These are phyloP conservation scores for Perca fluviatilis DNA, from an alignment of 2,113 vertebrate species.

Conservation along the genomic window DNA sequence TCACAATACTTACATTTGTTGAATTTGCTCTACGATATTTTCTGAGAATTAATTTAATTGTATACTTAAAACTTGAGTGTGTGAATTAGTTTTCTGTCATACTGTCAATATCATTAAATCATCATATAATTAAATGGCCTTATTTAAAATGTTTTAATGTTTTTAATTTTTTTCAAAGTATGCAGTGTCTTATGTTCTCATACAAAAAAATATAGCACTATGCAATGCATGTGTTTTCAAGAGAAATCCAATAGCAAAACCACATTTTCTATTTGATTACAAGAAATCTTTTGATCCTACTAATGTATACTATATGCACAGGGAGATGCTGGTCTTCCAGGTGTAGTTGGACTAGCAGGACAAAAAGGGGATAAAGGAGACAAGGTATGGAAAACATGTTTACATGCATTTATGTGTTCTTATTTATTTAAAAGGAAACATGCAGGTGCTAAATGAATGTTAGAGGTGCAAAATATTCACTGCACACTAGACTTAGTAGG, in stretches of 20 bases:
- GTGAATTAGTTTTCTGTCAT: no score
- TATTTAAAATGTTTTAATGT: no score
- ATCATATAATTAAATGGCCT: no score
- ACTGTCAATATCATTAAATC: not conserved
- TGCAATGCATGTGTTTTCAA: not conserved
- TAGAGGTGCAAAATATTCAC: conserved; percentile 7
- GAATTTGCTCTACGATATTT: not conserved
- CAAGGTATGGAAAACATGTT: conserved; percentile 72
- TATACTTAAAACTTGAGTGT: no score
- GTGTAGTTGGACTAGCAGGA: conserved; percentile 84
- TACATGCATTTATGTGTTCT: not conserved
- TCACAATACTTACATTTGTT: not conserved
- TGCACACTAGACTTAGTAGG: not conserved
- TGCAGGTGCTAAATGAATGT: not conserved
- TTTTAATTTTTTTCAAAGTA: not conserved
- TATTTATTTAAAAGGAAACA: not conserved
- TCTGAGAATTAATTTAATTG: not conserved
- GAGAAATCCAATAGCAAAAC: not conserved
- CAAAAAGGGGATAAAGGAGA: conserved; percentile 88
- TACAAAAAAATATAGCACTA: conserved; percentile 4
- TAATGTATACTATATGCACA: conserved; percentile 66
- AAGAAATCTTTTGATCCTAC: not conserved
- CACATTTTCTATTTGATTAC: not conserved
- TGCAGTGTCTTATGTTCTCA: not conserved
- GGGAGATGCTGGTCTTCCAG: conserved; percentile 88